These are phyloP conservation scores for Lerista edwardsae DNA, from an alignment of 2,797 vertebrate species.

Conservation along the genomic window DNA sequence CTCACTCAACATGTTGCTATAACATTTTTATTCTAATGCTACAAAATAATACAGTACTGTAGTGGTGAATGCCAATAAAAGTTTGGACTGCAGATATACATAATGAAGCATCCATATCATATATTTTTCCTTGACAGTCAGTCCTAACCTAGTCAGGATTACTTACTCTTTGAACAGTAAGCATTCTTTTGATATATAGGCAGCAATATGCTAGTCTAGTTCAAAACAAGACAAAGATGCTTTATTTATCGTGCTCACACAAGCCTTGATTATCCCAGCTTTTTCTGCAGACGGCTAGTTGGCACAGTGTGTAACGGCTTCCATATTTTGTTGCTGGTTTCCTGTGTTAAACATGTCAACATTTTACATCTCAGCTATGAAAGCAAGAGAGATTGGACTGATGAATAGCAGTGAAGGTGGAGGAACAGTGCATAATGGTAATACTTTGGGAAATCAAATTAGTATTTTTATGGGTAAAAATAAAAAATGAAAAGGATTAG, in stretches of 20 bases:
- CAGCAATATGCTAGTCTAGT: slow-evolving; percentile 30
- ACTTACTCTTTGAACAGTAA: slow-evolving; percentile 27
- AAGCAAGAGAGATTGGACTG: slow-evolving; percentile 56
- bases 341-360: slow-evolving; percentile 59
- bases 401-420: slow-evolving; percentile 55
- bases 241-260: slow-evolving; percentile 61
- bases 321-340: slow-evolving; percentile 62
- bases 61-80: not conserved
- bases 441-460: slow-evolving; percentile 61
- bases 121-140: not conserved
- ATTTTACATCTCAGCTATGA: slow-evolving; percentile 59
- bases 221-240: slow-evolving; percentile 55
- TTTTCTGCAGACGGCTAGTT: slow-evolving; percentile 44
- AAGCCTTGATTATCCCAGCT: slow-evolving; percentile 36
- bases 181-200: slow-evolving; percentile 36
- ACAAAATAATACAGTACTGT: not conserved
- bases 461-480: slow-evolving; percentile 54
- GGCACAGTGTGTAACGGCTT: slow-evolving; percentile 43
- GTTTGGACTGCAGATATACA: not conserved
- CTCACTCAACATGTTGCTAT: not conserved
- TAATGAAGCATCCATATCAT: not conserved
- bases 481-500: slow-evolving; percentile 47
- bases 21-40: not conserved
- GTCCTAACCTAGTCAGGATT: slow-evolving; percentile 37
- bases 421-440: slow-evolving; percentile 44